Base-by-base conservation (phyloP, 2,113 vertebrate species). In the Ophiodon elongatus region DNA sequence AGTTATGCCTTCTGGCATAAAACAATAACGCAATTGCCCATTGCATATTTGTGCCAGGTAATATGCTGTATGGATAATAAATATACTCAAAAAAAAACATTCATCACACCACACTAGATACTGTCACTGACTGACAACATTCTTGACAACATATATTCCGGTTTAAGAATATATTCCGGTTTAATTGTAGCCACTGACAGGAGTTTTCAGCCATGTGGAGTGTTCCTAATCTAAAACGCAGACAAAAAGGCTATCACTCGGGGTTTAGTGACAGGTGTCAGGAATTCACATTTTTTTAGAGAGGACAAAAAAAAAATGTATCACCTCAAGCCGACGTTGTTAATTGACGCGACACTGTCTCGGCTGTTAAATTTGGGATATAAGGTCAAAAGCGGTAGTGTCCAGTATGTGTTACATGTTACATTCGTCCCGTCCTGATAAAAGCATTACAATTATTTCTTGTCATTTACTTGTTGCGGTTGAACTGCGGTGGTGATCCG, bases 381-480 rank as follows among this genome's bases (percentile, higher is more conserved):
- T 11, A 27, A 62, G 73, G 52, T 43, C 63, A 65, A 27, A 57
- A 15, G 27, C 54, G 23, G 25, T 8, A 33, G 13, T n/a, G 25
- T 45, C 68, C 25, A 13, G 14, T 17, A 0, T 13, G 21, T 63
- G 29, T 65, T 4, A n/a, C n/a, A n/a, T n/a, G n/a, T n/a, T n/a
- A 35, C 21, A 29, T 35, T 1, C 35, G 19, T 59, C 31, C 4
- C 4, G 23, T n/a, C 39, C 14, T 3, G n/a, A 66, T 43, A 11
- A 1, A 15, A 37, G 23, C 5, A 5, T 23, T 19, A 0, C 0
- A 43, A 76, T 43, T 25, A 3, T 80, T 77, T 83, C 9, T 57
- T 25, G 2, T 80, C 6, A 10, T 89, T 92, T 94, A 94, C 93
- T 92, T 94, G 93, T 94, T 94, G 92, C 89, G 33, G 88, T n/a